Base-by-base conservation (phyloP, 2,888 invertebrate genomes). In the Leptothorax acervorum region DNA sequence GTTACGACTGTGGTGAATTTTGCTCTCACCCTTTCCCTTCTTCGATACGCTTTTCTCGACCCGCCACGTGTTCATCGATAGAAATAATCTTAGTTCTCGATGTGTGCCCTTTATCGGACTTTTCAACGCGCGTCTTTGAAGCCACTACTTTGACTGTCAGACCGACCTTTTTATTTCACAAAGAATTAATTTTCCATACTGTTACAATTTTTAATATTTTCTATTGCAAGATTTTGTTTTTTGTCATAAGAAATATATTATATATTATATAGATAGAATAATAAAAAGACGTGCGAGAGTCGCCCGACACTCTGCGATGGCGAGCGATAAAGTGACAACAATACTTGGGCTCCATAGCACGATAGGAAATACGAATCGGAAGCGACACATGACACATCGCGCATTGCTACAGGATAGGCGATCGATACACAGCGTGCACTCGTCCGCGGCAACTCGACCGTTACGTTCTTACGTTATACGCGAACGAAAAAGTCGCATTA, bases 401-500 rank as follows among this genome's bases (percentile, higher is more conserved):
- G 51, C 39, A 76, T 81, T 35, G 51, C 65, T 39, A 39, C 66
- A 66, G 71, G 63, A 70, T 57, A 79, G 39, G 57, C 87, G 78
- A 88, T 82, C 88, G 92, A 94, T 90, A 92, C 92, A 93, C 90
- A 88, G 68, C 85, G 76, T 92, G 93, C 90, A 89, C 90, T 91
- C 89, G 91, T 89, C 90, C 87, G 89, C 89, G 88, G 83, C 91
- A 92, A 93, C 91, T 93, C 94, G 92, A 94, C 95, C 95, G 94
- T 94, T 94, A 94, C 93, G 87, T 90, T 90, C 90, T 90, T 91
- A 88, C 90, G 88, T 90, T 90, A 90, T 89, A 87, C 87, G 89
- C 89, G 90, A 87, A 91, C 90, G 88, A 93, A 92, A 93, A 93
- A 92, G 92, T 89, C 90, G 87, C 92, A 94, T 94, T 94, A 94